Percentiles rank a stretch among this genome's conserved stretches.
phyloP scores from a whole-genome alignment of 2,113 vertebrate genomes.

The Chaetorhynchus papuensis region DNA sequence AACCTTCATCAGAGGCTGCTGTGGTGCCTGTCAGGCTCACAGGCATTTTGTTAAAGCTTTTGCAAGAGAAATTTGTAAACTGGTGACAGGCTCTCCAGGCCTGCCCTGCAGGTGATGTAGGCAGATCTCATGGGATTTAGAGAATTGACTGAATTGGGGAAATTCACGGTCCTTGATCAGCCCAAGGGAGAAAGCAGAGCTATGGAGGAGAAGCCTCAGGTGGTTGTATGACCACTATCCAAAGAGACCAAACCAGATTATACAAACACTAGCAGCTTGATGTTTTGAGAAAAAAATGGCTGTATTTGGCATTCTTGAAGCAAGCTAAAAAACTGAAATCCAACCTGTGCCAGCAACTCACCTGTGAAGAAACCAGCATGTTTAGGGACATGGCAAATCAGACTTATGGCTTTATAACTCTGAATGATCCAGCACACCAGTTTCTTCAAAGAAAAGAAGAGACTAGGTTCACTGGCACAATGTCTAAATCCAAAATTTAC shows the following conservation, averaged over 20 bases:
- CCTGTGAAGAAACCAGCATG: background rate
- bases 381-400: background rate
- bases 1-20: background rate
- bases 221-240: background rate
- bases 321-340: background rate
- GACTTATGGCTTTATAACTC: background rate
- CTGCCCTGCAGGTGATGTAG: background rate
- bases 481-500: background rate
- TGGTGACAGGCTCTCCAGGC: background rate
- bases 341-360: background rate
- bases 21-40: background rate
- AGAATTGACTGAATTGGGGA: background rate
- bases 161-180: background rate
- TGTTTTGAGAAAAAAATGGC: background rate
- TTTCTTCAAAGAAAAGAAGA: background rate
- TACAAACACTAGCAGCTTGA: background rate
- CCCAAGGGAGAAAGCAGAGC: background rate
- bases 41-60: background rate
- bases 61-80: background rate
- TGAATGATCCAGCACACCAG: background rate
- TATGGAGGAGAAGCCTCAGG: accelerated
- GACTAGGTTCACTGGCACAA: background rate
- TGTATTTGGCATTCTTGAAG: background rate
- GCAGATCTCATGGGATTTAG: background rate
- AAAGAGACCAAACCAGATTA: background rate